A percentile compares a stretch with the other conserved stretches of the same genome.
phyloP scores from a whole-genome alignment of 2,797 vertebrate species.

The Acipenser ruthenus region DNA sequence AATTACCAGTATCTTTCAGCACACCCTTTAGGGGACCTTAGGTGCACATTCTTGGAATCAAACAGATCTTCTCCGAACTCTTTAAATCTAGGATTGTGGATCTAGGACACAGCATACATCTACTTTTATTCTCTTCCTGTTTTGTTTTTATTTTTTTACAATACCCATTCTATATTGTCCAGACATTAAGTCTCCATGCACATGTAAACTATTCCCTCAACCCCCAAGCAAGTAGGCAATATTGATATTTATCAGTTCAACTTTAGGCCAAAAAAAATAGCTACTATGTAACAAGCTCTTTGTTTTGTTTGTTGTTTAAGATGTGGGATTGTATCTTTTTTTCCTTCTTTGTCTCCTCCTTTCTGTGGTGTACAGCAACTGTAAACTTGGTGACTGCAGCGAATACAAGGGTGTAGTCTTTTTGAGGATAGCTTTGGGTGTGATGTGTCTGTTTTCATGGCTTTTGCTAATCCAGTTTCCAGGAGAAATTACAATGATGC shows the following conservation, averaged over 20 bases:
- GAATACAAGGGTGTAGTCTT: neutral
- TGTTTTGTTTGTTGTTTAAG: slow-evolving; percentile 19
- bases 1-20: too few species aligned
- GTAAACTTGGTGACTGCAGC: neutral
- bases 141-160: too few species aligned
- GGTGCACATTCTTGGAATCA: too few species aligned
- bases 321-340: slow-evolving; percentile 17
- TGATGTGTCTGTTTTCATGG: slow-evolving; percentile 13
- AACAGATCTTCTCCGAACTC: too few species aligned
- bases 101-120: too few species aligned
- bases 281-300: slow-evolving; percentile 26
- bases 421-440: slow-evolving; percentile 18
- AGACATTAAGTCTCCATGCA: too few species aligned
- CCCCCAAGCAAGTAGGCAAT: slow-evolving; percentile 26
- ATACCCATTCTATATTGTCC: too few species aligned
- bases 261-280: slow-evolving; percentile 20
- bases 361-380: neutral
- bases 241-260: slow-evolving; percentile 32
- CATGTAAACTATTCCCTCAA: too few species aligned
- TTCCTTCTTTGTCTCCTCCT: too few species aligned
- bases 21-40: too few species aligned
- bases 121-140: too few species aligned
- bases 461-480: slow-evolving; percentile 12
- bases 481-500: slow-evolving; percentile 18
- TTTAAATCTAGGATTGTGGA: too few species aligned